Evolutionary conservation across 2,797 vertebrate genomes (phyloP), one percentile per base, ranked within the genome.

Genomic region (Acanthornis magna): DNA sequence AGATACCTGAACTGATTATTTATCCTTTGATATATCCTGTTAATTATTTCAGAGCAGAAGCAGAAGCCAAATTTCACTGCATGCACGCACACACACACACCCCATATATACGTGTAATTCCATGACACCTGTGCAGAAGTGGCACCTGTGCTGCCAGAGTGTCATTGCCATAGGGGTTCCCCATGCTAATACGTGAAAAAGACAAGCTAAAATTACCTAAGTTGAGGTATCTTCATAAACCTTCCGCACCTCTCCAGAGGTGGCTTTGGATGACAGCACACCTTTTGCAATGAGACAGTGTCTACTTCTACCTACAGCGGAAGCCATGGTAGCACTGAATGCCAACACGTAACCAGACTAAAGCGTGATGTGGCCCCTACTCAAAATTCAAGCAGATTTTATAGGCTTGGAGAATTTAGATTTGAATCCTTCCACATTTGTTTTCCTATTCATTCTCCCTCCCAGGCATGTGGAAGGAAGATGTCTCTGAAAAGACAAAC

Each of bases 21-120:
- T 70, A 29, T 34, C 16, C 23, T 79, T 29, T 0, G 0, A 14
- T 38, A 38, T 38, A 38, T 42, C 43, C 21, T 42, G 4, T 79
- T 60, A 45, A 19, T 27, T 88, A 29, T 71, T 84, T 80, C 71
- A 92, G 22, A 61, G 7, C 26, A 79, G 68, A 89, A 68, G 16
- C 40, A 89, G 53, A 89, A 86, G 21, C 9, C 27, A 80, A 72
- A 48, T 70, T 16, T 48, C 29, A 53, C 15, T 25, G 51, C 13
- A n/a, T 23, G 11, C 20, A 75, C 10, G 12, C 10, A 13, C 11
- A 15, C 13, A 47, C 2, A 9, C 5, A 47, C 2, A 7, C 5
- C 2, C 5, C 7, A 13, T 1, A 27, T 4, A 38, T 11, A 29
- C 5, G 3, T 11, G 6, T 25, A 55, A 29, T 71, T 80, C 65